Evolutionary conservation across 1,140 invertebrate genomes (phyloP), one percentile per base, ranked within the genome.

Genomic region (Macrosteles quadrilineatus): DNA sequence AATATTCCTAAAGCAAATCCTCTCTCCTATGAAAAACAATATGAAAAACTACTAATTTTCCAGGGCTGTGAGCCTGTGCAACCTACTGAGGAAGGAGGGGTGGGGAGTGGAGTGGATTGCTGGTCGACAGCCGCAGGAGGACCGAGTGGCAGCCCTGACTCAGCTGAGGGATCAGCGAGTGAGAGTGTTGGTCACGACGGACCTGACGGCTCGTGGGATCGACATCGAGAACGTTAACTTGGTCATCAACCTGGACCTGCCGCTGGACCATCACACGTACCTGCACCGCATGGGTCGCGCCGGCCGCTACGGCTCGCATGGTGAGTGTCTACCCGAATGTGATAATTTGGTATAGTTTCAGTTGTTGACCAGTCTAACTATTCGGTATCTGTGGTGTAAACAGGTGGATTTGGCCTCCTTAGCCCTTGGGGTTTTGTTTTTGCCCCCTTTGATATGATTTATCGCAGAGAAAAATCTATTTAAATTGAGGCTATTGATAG

Each of bases 271-370:
- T 74, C 88, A 93, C 67, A 97, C 94, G 1, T 99, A 98, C 85
- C 85, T 99, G 69, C 98, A 99, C 83, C 86, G 97, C 78, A 96
- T 98, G 77, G 97, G 97, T 4, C 86, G 97, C 75, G 95, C 95
- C 64, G 97, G 97, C 0, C 84, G 97, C 74, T 99, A 90, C 83
- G 93, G 93, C 0, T 89, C 91, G 19, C 84, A 86, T 76, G 93
- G 92, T 67, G 84, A 73, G 55, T 59, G 25, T n/a, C n/a, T n/a
- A n/a, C n/a, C n/a, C n/a, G n/a, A n/a, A n/a, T n/a, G n/a, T n/a
- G n/a, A n/a, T n/a, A n/a, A n/a, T n/a, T n/a, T n/a, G n/a, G n/a
- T n/a, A n/a, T n/a, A n/a, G n/a, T n/a, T n/a, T n/a, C n/a, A n/a
- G n/a, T n/a, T n/a, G n/a, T n/a, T n/a, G n/a, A n/a, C n/a, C n/a